Evolutionary conservation across 2,888 invertebrate species (phyloP), one percentile per base, ranked within the genome.

Genomic region (Branchipolynoe longqiensis): DNA sequence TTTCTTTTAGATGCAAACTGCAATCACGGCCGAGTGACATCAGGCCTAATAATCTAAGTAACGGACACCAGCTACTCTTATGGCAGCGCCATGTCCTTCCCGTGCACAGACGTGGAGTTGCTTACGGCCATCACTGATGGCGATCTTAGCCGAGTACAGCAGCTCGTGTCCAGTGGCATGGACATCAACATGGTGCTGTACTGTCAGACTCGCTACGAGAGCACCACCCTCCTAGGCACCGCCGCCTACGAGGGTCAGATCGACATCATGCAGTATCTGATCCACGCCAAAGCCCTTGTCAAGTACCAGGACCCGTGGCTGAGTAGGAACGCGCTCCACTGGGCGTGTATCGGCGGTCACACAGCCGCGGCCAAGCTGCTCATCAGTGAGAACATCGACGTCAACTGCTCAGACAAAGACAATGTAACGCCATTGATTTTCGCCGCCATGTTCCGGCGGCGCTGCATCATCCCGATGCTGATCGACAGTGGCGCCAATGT

Each of bases 301-400:
- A 90, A 90, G 59, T 88, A 88, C 48, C 85, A 86, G 33, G 90
- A 90, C 56, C 90, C 90, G 0, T 87, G 87, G 38, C 84, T 89
- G 36, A 86, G 88, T 8, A 86, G 90, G 14, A 90, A 78, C 40
- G 89, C 91, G 0, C 87, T 91, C 0, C 91, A 91, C 83, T 91
- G 90, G 90, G 90, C 90, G 0, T 89, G 90, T 73, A 88, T 90
- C 64, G 90, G 89, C 6, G 84, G 83, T 0, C 86, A 86, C 18
- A 31, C 84, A 0, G 87, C 85, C 0, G 86, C 87, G 36, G 89
- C 86, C 8, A 69, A 87, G 40, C 85, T 87, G 22, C 54, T 87
- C 0, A 22, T 56, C 25, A 62, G 83, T 12, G 28, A 54, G 33
- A 48, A 36, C 4, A 69, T 89, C 18, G 69, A 87, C 28, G 87